Conservation (phyloP, 2,797 vertebrate species). For the Limosa lapponica region DNA sequence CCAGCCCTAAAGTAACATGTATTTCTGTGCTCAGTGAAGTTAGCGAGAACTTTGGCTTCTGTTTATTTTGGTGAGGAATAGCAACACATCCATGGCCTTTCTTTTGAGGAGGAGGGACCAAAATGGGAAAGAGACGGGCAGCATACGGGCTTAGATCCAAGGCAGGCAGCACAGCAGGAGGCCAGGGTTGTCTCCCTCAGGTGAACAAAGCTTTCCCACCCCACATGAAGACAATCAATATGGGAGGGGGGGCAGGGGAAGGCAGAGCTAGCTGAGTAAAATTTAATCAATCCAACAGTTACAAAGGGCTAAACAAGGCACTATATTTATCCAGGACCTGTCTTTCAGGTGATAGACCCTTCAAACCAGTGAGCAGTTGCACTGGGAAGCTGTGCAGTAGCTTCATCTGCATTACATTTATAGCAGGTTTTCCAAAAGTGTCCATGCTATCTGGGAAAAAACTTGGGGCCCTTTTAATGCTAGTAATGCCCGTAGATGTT, state of each 20-base stretch:
- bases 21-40: background rate
- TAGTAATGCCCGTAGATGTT: background rate
- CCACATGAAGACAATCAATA: background rate
- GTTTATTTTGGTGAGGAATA: background rate
- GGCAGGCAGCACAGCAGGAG: background rate
- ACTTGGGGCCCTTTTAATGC: accelerated
- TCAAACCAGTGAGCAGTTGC: background rate
- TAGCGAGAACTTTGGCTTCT: background rate
- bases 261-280: background rate
- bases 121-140: background rate
- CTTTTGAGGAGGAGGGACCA: background rate
- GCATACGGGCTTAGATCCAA: accelerated
- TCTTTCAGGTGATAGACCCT: background rate
- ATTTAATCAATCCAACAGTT: background rate
- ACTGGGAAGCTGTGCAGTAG: background rate
- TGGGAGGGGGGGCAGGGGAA: background rate
- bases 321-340: background rate
- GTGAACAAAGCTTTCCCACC: background rate
- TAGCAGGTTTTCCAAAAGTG: background rate
- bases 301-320: background rate
- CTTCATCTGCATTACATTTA: background rate
- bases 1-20: accelerated
- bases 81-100: background rate
- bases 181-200: background rate
- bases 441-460: background rate